A percentile compares a stretch with the other conserved stretches of the same genome.
Conservation (phyloP, 1,140 invertebrate species). For the Panagrolaimus sp. region DNA sequence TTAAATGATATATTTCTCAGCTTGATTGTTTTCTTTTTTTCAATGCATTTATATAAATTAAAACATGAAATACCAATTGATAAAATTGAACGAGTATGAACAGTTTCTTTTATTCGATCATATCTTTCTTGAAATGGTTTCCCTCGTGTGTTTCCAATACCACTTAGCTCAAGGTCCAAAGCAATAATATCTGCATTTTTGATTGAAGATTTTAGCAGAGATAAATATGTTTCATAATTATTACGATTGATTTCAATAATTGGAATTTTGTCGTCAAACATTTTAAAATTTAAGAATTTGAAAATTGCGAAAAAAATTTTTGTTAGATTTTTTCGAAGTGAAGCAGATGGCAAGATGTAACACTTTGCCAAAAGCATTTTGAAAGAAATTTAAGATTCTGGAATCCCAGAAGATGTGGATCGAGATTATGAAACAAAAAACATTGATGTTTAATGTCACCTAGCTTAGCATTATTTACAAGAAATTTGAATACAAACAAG, state of each 20-base stretch:
- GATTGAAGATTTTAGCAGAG: background rate
- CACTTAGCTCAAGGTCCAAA: background rate
- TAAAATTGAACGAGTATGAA: background rate
- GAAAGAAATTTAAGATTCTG: too few species aligned
- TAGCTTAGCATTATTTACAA: too few species aligned
- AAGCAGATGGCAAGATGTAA: too few species aligned
- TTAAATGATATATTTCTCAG: background rate
- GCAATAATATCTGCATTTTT: slow-evolving; percentile 1
- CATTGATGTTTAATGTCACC: too few species aligned
- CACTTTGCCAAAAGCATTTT: too few species aligned
- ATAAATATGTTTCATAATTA: background rate
- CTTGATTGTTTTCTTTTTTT: background rate
- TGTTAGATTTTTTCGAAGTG: too few species aligned
- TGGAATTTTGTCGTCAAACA: slow-evolving; percentile 2
- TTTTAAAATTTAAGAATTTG: background rate
- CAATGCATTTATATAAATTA: background rate
- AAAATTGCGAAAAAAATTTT: too few species aligned
- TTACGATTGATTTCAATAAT: background rate
- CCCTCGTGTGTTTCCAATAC: background rate
- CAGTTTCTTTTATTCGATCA: background rate
- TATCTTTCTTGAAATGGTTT: background rate
- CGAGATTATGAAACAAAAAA: too few species aligned
- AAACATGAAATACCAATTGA: background rate
- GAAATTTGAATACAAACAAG: too few species aligned
- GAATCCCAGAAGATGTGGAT: too few species aligned